A percentile compares a stretch with the other conserved stretches of the same genome.
Conservation (phyloP, 2,888 invertebrate species). For the Calliphora vomitoria region DNA sequence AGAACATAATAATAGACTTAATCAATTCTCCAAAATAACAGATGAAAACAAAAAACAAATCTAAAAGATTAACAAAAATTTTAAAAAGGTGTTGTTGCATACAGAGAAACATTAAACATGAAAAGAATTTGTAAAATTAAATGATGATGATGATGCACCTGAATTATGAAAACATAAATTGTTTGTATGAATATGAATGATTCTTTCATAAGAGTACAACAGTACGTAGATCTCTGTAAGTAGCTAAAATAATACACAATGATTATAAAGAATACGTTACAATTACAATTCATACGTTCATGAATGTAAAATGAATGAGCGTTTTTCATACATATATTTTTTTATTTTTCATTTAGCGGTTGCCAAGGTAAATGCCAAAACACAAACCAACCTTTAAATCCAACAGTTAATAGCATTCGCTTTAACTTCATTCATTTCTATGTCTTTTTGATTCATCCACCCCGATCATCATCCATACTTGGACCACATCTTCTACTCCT, state of each 20-base stretch:
- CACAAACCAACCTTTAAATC: conserved; percentile 74
- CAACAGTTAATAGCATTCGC: background rate
- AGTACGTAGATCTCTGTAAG: background rate
- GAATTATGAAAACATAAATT: conserved; percentile 56
- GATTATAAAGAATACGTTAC: conserved; percentile 57
- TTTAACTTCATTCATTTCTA: conserved; percentile 44
- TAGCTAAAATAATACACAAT: conserved; percentile 14
- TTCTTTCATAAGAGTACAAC: background rate
- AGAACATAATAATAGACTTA: conserved; percentile 58
- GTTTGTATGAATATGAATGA: conserved; percentile 5
- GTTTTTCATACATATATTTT: conserved; percentile 22
- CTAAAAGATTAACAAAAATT: conserved; percentile 20
- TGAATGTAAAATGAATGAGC: conserved; percentile 51
- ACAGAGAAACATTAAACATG: background rate
- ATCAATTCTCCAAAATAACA: conserved; percentile 40
- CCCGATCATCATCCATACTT: conserved; percentile 43
- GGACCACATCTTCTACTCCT: conserved; percentile 22
- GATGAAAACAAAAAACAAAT: background rate
- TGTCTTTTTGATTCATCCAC: conserved; percentile 39
- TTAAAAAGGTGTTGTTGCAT: conserved; percentile 56
- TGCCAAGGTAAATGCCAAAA: conserved; percentile 76
- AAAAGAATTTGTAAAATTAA: conserved; percentile 32
- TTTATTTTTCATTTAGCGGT: conserved; percentile 47
- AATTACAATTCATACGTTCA: conserved; percentile 57
- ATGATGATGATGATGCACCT: conserved; percentile 55